These are phyloP conservation scores for Ophion obscuratus DNA, from an alignment of 2,888 invertebrate species.

Conservation along the genomic window DNA sequence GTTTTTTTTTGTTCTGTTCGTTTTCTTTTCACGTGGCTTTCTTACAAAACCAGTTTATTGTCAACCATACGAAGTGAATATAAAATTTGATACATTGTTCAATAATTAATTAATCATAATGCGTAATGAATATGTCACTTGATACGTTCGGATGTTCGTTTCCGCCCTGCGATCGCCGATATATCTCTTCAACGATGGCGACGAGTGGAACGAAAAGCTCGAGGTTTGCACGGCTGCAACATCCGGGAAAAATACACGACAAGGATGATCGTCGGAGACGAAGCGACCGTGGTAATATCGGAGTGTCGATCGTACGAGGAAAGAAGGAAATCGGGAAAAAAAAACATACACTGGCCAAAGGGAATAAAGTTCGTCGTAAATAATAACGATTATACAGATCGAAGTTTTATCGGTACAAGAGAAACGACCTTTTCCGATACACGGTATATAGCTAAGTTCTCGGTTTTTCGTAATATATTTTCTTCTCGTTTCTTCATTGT, in stretches of 20 bases:
- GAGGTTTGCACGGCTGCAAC: constrained; percentile 38
- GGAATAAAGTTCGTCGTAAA: constrained; percentile 35
- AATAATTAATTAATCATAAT: constrained; percentile 80
- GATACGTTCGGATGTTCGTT: constrained; percentile 58
- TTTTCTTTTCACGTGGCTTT: constrained; percentile 70
- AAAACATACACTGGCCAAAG: constrained; percentile 6
- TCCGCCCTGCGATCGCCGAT: constrained; percentile 43
- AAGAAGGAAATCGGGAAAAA: neutral
- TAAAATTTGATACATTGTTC: constrained; percentile 83
- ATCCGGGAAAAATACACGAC: constrained; percentile 46
- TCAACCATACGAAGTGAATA: constrained; percentile 83
- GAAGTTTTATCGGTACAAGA: constrained; percentile 46
- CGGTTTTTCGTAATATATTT: constrained; percentile 28
- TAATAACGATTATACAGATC: constrained; percentile 33
- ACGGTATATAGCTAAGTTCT: constrained; percentile 44
- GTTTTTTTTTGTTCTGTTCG: neutral
- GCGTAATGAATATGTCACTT: constrained; percentile 69
- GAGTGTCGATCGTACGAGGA: neutral
- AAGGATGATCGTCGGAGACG: constrained; percentile 55
- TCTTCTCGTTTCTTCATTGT: neutral
- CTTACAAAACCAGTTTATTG: constrained; percentile 83
- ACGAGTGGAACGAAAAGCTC: constrained; percentile 18
- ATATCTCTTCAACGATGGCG: neutral
- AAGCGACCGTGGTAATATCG: constrained; percentile 20
- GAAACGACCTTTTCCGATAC: constrained; percentile 34